Evolutionary conservation across 2,888 invertebrate species (phyloP).

Genomic region (Papilio elwesi): DNA sequence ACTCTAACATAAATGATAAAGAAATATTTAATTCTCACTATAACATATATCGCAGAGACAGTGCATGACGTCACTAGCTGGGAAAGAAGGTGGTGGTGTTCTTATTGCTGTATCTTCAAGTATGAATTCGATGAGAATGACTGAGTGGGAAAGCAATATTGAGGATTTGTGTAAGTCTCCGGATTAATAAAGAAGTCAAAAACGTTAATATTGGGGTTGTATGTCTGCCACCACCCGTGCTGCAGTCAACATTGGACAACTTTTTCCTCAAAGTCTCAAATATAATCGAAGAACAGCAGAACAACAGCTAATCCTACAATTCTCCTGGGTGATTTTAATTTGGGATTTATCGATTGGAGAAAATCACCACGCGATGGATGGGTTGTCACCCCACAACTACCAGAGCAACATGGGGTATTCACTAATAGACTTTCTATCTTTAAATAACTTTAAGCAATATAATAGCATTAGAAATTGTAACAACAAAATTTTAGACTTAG

Average conservation of each 20-base stretch:
- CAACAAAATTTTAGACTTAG: constrained; percentile 9
- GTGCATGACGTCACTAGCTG: not conserved
- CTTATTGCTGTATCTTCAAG: constrained; percentile 13
- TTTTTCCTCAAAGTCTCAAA: not conserved
- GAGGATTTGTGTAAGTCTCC: not conserved
- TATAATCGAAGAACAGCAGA: constrained; percentile 3
- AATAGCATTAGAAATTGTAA: not conserved
- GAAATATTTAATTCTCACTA: not conserved
- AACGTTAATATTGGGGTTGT: not conserved
- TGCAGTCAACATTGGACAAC: not conserved
- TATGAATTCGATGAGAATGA: not conserved
- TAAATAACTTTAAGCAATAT: not conserved
- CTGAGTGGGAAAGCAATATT: constrained; percentile 1
- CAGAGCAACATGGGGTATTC: not conserved
- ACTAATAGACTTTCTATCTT: not conserved
- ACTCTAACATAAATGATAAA: not conserved
- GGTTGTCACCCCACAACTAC: not conserved
- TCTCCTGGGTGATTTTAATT: constrained; percentile 4
- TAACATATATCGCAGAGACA: constrained; percentile 2
- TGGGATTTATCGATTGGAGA: not conserved
- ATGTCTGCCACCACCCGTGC: not conserved
- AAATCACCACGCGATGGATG: not conserved
- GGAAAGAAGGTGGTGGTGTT: constrained; percentile 8
- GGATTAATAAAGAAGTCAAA: not conserved
- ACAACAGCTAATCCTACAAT: constrained; percentile 13